phyloP scores from a whole-genome alignment of 2,888 invertebrate genomes.

The Acholoe squamosa region DNA sequence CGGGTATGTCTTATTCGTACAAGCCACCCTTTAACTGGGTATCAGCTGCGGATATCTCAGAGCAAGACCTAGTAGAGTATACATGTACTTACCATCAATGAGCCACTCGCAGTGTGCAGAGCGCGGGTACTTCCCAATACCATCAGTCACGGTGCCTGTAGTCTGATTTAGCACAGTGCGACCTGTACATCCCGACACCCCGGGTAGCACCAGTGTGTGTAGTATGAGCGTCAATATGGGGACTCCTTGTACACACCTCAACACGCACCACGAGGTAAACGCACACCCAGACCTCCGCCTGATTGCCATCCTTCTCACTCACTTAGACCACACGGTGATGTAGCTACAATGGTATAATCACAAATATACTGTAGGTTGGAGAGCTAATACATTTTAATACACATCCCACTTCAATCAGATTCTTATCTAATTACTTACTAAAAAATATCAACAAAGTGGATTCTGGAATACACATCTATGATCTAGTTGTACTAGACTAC shows the following conservation, averaged over 20 bases:
- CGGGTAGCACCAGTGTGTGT: not conserved
- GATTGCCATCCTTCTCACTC: not conserved
- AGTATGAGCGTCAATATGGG: not conserved
- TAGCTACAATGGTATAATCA: too few species aligned
- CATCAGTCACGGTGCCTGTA: constrained; percentile 93
- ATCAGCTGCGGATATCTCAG: too few species aligned
- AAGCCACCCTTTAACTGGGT: too few species aligned
- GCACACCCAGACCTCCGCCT: not conserved
- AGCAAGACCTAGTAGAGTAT: not conserved
- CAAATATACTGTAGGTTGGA: too few species aligned
- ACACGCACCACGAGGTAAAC: not conserved
- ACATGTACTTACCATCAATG: constrained; percentile 88
- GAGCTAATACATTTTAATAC: too few species aligned
- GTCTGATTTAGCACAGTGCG: constrained; percentile 67
- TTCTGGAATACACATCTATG: too few species aligned
- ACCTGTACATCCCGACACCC: constrained; percentile 65
- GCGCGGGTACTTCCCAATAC: constrained; percentile 93
- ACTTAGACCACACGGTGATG: not conserved
- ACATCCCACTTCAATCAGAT: too few species aligned
- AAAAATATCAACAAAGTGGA: too few species aligned
- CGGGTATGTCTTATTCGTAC: too few species aligned
- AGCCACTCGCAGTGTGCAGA: constrained; percentile 98
- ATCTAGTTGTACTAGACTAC: too few species aligned
- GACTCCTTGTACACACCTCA: not conserved
- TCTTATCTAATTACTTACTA: too few species aligned